A percentile compares a stretch with the other conserved stretches of the same genome.
Evolutionary conservation across 1,140 invertebrate genomes (phyloP).

Genomic region (Parapsyche elsis): DNA sequence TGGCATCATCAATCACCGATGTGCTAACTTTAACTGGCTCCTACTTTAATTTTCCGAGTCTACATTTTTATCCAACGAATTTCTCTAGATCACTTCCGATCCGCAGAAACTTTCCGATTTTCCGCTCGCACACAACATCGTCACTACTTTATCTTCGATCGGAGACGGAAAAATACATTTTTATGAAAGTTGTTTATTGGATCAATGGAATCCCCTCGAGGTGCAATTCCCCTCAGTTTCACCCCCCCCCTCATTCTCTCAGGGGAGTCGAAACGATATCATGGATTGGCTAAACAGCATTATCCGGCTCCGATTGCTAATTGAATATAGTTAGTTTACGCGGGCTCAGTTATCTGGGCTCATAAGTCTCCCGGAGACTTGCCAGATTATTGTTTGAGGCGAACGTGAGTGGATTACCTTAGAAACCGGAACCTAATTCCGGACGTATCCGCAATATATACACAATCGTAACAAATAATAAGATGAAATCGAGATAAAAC

Average conservation of each 20-base stretch:
- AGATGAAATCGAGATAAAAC: constrained; percentile 17
- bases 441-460: neutral
- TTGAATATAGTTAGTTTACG: constrained; percentile 40
- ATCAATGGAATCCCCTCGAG: neutral
- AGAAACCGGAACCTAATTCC: too few relatives aligned
- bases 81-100: constrained; percentile 3
- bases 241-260: neutral
- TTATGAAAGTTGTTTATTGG: constrained; percentile 4
- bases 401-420: constrained; percentile 25
- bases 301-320: constrained; percentile 40
- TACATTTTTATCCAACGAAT: constrained; percentile 15
- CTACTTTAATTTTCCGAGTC: constrained; percentile 29
- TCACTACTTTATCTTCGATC: neutral
- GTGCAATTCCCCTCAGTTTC: neutral
- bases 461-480: constrained; percentile 11
- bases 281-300: constrained; percentile 25
- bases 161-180: neutral
- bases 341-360: constrained; percentile 2
- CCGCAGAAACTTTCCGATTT: neutral
- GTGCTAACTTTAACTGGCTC: constrained; percentile 23
- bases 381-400: constrained; percentile 31
- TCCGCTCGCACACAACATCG: neutral
- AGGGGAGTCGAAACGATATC: neutral
- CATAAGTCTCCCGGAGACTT: constrained; percentile 38
- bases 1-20: constrained; percentile 27